Conservation (phyloP, 2,888 invertebrate genomes). For the Lathronympha strigana region DNA sequence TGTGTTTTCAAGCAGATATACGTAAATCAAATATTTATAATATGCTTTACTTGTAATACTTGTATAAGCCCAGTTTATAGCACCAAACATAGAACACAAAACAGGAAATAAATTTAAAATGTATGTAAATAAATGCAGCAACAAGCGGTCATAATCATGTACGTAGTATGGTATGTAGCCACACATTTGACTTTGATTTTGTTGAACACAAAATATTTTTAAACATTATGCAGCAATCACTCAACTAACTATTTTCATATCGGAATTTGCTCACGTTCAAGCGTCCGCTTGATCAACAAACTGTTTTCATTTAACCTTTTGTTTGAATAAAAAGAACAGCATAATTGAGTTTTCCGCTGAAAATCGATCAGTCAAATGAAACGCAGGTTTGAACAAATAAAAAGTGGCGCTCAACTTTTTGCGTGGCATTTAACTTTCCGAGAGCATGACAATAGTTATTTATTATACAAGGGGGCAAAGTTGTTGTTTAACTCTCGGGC, state of each 20-base stretch:
- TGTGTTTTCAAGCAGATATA: too few relatives aligned
- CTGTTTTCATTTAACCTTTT: constrained; percentile 33
- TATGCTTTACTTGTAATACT: too few relatives aligned
- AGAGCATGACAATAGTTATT: constrained; percentile 6
- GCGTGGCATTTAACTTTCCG: constrained; percentile 28
- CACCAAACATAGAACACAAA: too few relatives aligned
- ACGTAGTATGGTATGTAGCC: too few relatives aligned
- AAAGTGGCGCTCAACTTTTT: constrained; percentile 30
- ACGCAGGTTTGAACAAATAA: constrained; percentile 39
- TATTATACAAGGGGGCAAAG: too few relatives aligned
- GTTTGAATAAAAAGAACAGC: constrained; percentile 38
- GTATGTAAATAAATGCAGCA: too few relatives aligned
- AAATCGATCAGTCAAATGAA: constrained; percentile 40
- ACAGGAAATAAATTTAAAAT: too few relatives aligned
- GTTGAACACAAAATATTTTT: not conserved
- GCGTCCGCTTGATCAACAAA: constrained; percentile 16
- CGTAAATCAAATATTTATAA: too few relatives aligned
- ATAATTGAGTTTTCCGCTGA: constrained; percentile 35
- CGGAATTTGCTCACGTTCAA: constrained; percentile 8
- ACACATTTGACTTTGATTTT: not conserved
- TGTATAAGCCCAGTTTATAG: too few relatives aligned
- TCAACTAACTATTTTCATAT: constrained; percentile 20
- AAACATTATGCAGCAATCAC: not conserved
- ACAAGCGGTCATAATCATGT: too few relatives aligned
- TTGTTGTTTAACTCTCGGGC: too few relatives aligned